A percentile compares a stretch with the other conserved stretches of the same genome.
phyloP scores from a whole-genome alignment of 2,888 invertebrate genomes.

The Hypercompe scribonia region DNA sequence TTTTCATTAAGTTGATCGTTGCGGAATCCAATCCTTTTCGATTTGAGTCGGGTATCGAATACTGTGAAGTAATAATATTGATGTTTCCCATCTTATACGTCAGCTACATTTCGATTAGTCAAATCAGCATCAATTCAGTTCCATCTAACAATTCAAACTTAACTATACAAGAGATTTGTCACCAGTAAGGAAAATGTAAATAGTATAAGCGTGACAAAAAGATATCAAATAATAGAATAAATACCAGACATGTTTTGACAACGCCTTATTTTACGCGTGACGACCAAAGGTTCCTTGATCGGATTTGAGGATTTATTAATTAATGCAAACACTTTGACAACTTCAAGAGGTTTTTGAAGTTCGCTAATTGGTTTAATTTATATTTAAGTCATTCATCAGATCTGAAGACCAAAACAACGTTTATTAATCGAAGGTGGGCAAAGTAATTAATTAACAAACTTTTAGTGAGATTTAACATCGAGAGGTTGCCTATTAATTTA shows the following conservation, averaged over 20 bases:
- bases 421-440: conserved; percentile 60
- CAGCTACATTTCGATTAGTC: too few species aligned
- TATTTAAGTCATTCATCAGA: conserved; percentile 72
- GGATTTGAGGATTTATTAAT: conserved; percentile 62
- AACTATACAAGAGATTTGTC: too few species aligned
- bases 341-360: conserved; percentile 63
- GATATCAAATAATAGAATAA: neutral
- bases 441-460: conserved; percentile 72
- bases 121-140: too few species aligned
- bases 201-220: neutral
- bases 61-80: neutral
- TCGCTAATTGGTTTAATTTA: conserved; percentile 72
- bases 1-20: conserved; percentile 1
- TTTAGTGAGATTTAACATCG: conserved; percentile 57
- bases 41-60: neutral
- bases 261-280: conserved; percentile 29
- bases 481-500: conserved; percentile 59
- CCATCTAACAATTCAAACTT: too few species aligned
- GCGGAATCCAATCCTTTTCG: neutral
- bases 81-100: neutral
- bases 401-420: conserved; percentile 62
- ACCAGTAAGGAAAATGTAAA: neutral
- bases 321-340: conserved; percentile 62
- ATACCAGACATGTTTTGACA: conserved; percentile 16
- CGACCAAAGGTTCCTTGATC: conserved; percentile 42